Evolutionary conservation across 2,113 vertebrate species (phyloP).

Genomic region (Chionis minor): DNA sequence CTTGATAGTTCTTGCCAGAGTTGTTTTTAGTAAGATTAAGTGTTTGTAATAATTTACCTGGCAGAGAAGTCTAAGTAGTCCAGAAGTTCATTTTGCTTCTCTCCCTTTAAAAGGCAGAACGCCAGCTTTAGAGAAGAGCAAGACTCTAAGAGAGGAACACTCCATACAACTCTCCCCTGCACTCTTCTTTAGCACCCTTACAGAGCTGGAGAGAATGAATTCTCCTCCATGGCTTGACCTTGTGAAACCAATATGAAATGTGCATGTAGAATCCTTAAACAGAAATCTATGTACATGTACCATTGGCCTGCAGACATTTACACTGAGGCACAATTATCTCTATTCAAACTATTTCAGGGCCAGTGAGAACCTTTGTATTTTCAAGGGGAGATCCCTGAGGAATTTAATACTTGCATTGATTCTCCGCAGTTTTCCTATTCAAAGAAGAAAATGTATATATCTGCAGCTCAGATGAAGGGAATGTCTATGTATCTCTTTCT

Average conservation of each 20-base stretch:
- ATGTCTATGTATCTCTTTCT: neutral
- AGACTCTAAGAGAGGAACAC: neutral
- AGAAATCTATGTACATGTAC: neutral
- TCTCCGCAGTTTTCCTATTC: neutral
- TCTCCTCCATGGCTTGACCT: neutral
- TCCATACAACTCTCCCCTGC: neutral
- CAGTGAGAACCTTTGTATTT: neutral
- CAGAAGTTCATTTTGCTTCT: neutral
- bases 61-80: neutral
- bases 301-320: neutral
- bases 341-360: neutral
- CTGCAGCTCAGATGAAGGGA: neutral
- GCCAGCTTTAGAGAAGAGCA: neutral
- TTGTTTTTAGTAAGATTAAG: neutral
- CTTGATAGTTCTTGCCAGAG: neutral
- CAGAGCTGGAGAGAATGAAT: neutral
- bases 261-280: neutral
- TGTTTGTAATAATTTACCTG: neutral
- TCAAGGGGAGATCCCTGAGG: neutral
- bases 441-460: neutral
- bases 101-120: neutral
- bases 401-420: neutral
- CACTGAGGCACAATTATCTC: neutral
- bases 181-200: neutral
- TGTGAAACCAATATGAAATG: neutral